phyloP scores from a whole-genome alignment of 2,797 vertebrate genomes.

The Bovichtus variegatus region DNA sequence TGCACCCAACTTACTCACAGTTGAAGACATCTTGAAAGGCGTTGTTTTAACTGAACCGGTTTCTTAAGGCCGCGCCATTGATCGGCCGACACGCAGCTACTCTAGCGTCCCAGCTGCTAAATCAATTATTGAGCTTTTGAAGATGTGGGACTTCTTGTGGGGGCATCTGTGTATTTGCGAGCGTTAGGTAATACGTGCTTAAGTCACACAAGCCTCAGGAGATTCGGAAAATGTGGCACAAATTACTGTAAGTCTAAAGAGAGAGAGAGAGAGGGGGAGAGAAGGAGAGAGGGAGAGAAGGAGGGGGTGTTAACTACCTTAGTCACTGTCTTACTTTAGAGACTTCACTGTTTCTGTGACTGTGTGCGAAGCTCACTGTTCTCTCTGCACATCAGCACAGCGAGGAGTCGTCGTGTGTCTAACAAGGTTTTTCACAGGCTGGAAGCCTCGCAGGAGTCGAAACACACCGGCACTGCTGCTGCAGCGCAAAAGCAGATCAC shows the following conservation, averaged over 20 bases:
- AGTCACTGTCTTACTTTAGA: constrained; percentile 36
- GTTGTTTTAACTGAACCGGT: background rate
- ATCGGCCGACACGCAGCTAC: background rate
- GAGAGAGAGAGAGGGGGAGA: background rate
- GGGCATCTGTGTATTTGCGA: background rate
- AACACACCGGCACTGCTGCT: background rate
- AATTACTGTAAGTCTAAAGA: constrained; percentile 45
- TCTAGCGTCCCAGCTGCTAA: background rate
- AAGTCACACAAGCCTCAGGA: constrained; percentile 42
- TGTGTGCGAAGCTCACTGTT: constrained; percentile 16
- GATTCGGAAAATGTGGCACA: constrained; percentile 47
- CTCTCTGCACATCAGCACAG: constrained; percentile 30
- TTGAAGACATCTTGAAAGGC: background rate
- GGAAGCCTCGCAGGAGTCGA: constrained; percentile 21
- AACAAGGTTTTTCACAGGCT: constrained; percentile 48
- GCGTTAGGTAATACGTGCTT: constrained; percentile 14
- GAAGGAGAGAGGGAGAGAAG: too few relatives aligned
- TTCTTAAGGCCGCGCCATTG: too few relatives aligned
- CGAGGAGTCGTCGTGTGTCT: constrained; percentile 22
- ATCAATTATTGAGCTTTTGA: constrained; percentile 8
- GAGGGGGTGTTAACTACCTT: constrained; percentile 33
- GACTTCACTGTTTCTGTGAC: constrained; percentile 31
- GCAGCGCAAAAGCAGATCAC: background rate
- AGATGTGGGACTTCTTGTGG: constrained; percentile 19
- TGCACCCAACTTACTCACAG: background rate